These are phyloP conservation scores for Protonemura montana DNA, from an alignment of 2,888 invertebrate genomes.

Conservation along the genomic window DNA sequence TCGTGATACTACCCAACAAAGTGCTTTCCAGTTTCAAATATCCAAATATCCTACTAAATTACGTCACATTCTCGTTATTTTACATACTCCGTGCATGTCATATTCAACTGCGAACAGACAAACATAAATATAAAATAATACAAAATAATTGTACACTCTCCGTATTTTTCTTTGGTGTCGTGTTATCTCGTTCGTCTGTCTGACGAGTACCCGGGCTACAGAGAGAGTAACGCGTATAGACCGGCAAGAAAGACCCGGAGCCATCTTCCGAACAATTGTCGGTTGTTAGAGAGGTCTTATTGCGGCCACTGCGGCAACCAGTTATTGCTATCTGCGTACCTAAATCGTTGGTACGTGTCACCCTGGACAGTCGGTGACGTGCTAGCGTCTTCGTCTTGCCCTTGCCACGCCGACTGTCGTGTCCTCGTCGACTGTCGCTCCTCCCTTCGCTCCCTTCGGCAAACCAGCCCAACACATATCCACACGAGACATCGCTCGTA, in stretches of 20 bases:
- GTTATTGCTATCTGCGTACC: constrained; percentile 31
- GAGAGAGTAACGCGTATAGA: neutral
- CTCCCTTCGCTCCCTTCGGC: neutral
- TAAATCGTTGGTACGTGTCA: constrained; percentile 35
- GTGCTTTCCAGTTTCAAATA: neutral
- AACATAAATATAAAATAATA: neutral
- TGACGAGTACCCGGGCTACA: neutral
- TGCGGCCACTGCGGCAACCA: constrained; percentile 20
- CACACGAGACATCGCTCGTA: neutral
- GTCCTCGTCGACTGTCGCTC: neutral
- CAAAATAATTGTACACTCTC: too few species aligned
- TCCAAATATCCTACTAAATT: neutral
- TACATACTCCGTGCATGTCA: neutral
- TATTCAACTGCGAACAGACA: neutral
- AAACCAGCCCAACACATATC: neutral
- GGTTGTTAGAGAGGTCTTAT: constrained; percentile 14
- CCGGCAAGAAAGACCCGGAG: neutral
- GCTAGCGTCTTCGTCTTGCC: neutral
- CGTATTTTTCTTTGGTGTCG: neutral
- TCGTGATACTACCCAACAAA: neutral
- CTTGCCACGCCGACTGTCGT: neutral
- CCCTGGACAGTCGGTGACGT: neutral
- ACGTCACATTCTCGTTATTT: neutral
- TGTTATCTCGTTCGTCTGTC: neutral
- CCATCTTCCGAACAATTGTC: constrained; percentile 19